phyloP scores from a whole-genome alignment of 2,797 vertebrate genomes.

The Protosalanx chinensis region DNA sequence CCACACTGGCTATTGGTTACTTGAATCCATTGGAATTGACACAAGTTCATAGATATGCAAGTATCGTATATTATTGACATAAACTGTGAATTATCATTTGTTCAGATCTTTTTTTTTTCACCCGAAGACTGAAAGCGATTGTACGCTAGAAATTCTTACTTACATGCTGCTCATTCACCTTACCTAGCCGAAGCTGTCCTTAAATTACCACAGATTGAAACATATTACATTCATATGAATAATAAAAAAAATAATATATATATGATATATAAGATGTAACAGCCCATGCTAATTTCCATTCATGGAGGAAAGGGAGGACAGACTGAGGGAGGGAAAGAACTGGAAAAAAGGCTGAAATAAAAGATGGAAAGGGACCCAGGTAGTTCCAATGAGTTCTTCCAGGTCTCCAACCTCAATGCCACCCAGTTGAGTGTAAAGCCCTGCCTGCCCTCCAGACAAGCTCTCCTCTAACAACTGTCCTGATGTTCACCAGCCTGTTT shows the following conservation, averaged over 20 bases:
- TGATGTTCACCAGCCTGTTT: constrained; percentile 38
- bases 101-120: neutral
- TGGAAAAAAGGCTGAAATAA: constrained; percentile 21
- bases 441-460: constrained; percentile 61
- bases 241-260: too few relatives aligned
- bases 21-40: constrained; percentile 55
- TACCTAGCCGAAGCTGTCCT: too few relatives aligned
- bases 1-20: constrained; percentile 68
- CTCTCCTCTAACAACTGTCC: constrained; percentile 18
- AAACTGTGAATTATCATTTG: neutral
- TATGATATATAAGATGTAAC: neutral
- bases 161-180: too few relatives aligned
- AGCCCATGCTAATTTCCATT: constrained; percentile 16
- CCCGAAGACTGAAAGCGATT: too few relatives aligned
- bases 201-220: too few relatives aligned
- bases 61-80: constrained; percentile 45
- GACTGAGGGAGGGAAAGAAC: neutral
- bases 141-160: too few relatives aligned
- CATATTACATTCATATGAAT: too few relatives aligned
- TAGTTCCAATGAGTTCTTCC: constrained; percentile 53
- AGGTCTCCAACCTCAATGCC: constrained; percentile 52
- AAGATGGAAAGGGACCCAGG: constrained; percentile 23
- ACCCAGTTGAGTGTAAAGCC: constrained; percentile 46
- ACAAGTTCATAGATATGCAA: constrained; percentile 13
- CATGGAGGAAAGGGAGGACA: constrained; percentile 27